These are phyloP conservation scores for Drosophila cognata DNA, from an alignment of 2,888 invertebrate species.

Conservation along the genomic window DNA sequence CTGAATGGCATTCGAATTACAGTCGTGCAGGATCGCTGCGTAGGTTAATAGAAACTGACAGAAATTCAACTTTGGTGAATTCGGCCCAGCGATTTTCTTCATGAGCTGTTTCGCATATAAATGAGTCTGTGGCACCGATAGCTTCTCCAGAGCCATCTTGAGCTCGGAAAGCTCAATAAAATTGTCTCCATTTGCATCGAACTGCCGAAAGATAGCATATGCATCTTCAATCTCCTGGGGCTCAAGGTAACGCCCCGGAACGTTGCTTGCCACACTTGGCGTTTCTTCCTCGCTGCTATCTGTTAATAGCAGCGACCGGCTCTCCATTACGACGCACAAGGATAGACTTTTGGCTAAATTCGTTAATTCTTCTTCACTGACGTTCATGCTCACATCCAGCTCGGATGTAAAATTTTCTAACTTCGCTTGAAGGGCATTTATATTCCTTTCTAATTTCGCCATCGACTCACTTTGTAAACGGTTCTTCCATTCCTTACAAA, in stretches of 20 bases:
- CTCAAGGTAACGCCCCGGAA: slow-evolving; percentile 19
- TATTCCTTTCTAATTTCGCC: slow-evolving; percentile 7
- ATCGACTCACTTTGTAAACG: slow-evolving; percentile 17
- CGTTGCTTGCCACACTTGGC: neutral
- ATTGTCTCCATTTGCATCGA: slow-evolving; percentile 43
- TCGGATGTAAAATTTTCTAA: slow-evolving; percentile 1
- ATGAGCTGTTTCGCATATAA: slow-evolving; percentile 48
- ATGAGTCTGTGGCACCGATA: slow-evolving; percentile 64
- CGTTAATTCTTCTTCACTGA: neutral
- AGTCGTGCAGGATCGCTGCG: slow-evolving; percentile 22
- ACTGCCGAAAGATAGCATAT: slow-evolving; percentile 28
- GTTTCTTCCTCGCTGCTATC: slow-evolving; percentile 44
- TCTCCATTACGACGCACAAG: slow-evolving; percentile 37
- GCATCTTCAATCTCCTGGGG: slow-evolving; percentile 47
- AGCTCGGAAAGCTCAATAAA: slow-evolving; percentile 43
- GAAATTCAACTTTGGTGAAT: slow-evolving; percentile 30
- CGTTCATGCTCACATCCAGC: neutral
- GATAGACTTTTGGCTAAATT: slow-evolving; percentile 17
- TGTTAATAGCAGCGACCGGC: slow-evolving; percentile 16
- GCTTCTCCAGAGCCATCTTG: slow-evolving; percentile 55
- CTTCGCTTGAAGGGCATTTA: neutral
- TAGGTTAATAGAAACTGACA: slow-evolving; percentile 49
- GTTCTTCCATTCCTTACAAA: slow-evolving; percentile 36
- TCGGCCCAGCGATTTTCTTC: slow-evolving; percentile 21
- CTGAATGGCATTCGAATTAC: neutral